Base-by-base conservation (phyloP, 2,888 invertebrate genomes). In the Gandaritis pyraliata region DNA sequence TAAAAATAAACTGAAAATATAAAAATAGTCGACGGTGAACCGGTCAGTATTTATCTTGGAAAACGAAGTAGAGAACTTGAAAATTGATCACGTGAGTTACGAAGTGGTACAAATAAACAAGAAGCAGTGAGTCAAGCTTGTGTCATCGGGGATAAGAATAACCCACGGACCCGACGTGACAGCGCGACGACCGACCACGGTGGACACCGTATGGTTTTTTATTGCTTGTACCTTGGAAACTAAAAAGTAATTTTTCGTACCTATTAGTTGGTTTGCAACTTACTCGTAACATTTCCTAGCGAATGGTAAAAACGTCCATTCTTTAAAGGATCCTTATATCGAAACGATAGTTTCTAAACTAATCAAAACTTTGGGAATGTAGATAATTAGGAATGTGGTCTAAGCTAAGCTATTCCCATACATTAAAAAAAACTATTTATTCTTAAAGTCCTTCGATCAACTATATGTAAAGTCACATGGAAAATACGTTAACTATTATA, bases 141-240 rank as follows among this genome's bases (percentile, higher is more conserved):
- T 80, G 83, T 84, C 83, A 81, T 76, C 67, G 63, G 49, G 58
- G 65, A 71, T 74, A 69, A 77, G 72, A 84, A 83, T 85, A 83
- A 78, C 80, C 43, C 72, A n/a, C 67, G 64, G 64, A 56, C 49
- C 56, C 16, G 45, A 23, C 23, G 29, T 36, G 47, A 33, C 33
- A 33, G 23, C 23, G 23, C 33, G 33, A 23, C 56, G 23, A 39
- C 54, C 64, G 70, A 67, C 68, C 67, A 65, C 64, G 54, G 60
- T 68, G 67, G 58, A 59, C 43, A 61, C 61, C 57, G 45, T 38
- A 33, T 29, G 43, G 65, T 65, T 69, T 65, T 69, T 68, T 73
- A 51, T 70, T 69, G 54, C 49, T 45, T 5, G 50, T 12, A 55
- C 23, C 54, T 60, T 61, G 50, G 30, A 49, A 56, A 51, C 23